A percentile compares a stretch with the other conserved stretches of the same genome.
Conservation (phyloP, 2,797 vertebrate species). For the Macrochelys suwanniensis region DNA sequence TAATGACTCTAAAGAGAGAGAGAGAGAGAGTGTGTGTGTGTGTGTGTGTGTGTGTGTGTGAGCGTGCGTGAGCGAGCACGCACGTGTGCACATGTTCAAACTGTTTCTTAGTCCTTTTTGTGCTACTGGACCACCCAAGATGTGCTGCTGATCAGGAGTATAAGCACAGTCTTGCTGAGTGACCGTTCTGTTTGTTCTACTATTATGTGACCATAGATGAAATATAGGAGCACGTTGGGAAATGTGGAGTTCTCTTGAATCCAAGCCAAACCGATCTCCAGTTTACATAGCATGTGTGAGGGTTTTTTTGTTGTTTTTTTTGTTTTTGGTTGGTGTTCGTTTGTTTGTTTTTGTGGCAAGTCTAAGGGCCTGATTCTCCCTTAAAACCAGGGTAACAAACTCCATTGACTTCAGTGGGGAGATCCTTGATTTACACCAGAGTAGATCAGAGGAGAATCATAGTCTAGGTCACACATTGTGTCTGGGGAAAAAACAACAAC, state of each 20-base stretch:
- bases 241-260: neutral
- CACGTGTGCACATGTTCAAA: neutral
- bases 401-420: neutral
- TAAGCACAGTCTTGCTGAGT: neutral
- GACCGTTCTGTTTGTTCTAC: neutral
- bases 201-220: neutral
- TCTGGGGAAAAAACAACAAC: too few relatives aligned
- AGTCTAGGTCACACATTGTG: neutral
- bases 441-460: neutral
- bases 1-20: neutral
- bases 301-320: too few relatives aligned
- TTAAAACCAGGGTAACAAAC: neutral
- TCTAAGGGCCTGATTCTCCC: accelerated
- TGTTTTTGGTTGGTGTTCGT: too few relatives aligned
- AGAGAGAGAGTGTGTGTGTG: too few relatives aligned
- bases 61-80: too few relatives aligned
- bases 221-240: neutral
- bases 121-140: neutral
- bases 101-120: neutral
- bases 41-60: too few relatives aligned
- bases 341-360: neutral
- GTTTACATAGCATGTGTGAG: neutral
- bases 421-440: neutral
- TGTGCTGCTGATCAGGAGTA: neutral
- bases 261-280: neutral